Conservation (phyloP, 2,888 invertebrate genomes). For the Acleris sparsana region DNA sequence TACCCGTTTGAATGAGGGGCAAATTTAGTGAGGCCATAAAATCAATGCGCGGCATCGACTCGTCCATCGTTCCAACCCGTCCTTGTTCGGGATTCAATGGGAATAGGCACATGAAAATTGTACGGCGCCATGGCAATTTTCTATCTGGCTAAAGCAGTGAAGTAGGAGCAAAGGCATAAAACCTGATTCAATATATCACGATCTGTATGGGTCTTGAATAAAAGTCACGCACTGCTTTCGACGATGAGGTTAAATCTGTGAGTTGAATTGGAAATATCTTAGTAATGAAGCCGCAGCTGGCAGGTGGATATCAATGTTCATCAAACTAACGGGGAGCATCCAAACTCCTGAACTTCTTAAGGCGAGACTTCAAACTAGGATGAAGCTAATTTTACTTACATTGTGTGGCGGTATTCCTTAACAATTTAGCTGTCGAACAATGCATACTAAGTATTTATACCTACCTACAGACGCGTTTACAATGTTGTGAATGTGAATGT, state of each 20-base stretch:
- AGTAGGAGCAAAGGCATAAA: slow-evolving; percentile 3
- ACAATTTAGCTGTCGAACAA: no score
- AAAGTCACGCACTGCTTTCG: not conserved
- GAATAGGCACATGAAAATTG: slow-evolving; percentile 23
- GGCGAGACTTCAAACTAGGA: slow-evolving; percentile 22
- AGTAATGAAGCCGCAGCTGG: not conserved
- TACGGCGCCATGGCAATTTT: slow-evolving; percentile 24
- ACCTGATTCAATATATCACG: slow-evolving; percentile 7
- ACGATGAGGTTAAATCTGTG: not conserved
- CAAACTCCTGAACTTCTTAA: slow-evolving; percentile 15
- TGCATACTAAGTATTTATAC: not conserved
- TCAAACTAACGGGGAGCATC: slow-evolving; percentile 20
- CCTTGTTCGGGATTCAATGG: slow-evolving; percentile 28
- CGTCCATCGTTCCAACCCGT: slow-evolving; percentile 18
- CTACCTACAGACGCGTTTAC: not conserved
- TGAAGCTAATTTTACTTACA: slow-evolving; percentile 5
- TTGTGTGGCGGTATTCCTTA: slow-evolving; percentile 3
- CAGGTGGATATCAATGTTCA: slow-evolving; percentile 15
- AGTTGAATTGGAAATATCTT: not conserved
- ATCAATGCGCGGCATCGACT: slow-evolving; percentile 30
- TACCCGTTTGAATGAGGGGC: slow-evolving; percentile 24
- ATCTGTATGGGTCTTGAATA: slow-evolving; percentile 11
- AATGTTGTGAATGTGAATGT: no score
- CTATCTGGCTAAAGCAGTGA: slow-evolving; percentile 22
- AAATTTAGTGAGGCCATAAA: slow-evolving; percentile 33